phyloP scores from a whole-genome alignment of 2,797 vertebrate species.

The Zalophus californianus region DNA sequence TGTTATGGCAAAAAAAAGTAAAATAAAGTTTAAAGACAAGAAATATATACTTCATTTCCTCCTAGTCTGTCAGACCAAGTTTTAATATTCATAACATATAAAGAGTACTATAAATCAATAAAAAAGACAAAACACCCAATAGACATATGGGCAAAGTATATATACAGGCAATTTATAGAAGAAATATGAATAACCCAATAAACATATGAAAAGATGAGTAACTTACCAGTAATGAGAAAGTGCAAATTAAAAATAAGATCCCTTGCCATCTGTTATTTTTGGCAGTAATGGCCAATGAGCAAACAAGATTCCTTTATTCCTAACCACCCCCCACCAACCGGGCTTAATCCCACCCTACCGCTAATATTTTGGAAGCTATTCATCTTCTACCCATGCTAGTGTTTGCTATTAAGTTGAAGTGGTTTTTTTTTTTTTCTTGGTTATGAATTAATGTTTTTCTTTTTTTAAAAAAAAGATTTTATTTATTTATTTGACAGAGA shows the following conservation, averaged over 20 bases:
- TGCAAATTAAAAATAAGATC: conserved; percentile 21
- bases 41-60: conserved; percentile 29
- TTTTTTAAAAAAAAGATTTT: too few species aligned
- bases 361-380: conserved; percentile 21
- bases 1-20: neutral
- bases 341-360: neutral
- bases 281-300: conserved; percentile 4
- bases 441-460: conserved; percentile 39
- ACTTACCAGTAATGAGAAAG: conserved; percentile 38
- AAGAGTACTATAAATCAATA: conserved; percentile 41
- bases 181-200: conserved; percentile 11
- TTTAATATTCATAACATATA: conserved; percentile 55
- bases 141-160: neutral
- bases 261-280: conserved; percentile 14
- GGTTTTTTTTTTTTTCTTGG: conserved; percentile 1
- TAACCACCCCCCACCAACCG: neutral
- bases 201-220: conserved; percentile 21
- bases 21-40: conserved; percentile 47
- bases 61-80: neutral
- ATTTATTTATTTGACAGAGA: too few species aligned
- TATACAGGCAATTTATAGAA: neutral
- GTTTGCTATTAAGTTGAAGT: neutral
- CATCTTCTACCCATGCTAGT: neutral
- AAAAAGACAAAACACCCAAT: neutral
- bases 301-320: neutral